Evolutionary conservation across 2,888 invertebrate genomes (phyloP).

Genomic region (Drosophila cognata): DNA sequence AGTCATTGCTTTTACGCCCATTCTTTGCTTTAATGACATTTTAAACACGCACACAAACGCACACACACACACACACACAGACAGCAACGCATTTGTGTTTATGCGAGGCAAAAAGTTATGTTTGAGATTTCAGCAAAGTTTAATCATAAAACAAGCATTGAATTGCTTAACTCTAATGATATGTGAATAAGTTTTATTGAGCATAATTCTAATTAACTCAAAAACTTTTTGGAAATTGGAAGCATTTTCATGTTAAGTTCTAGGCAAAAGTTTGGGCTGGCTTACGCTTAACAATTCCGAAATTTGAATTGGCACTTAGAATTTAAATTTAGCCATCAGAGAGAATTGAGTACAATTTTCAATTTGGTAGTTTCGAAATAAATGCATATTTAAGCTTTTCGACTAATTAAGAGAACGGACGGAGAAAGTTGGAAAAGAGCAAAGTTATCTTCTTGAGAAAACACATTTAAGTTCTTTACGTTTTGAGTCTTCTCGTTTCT

Average conservation of each 20-base stretch:
- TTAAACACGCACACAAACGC: conserved; percentile 61
- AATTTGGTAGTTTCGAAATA: neutral
- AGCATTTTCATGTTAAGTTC: neutral
- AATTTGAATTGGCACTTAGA: neutral
- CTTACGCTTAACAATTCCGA: neutral
- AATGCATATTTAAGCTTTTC: neutral
- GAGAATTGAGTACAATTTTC: neutral
- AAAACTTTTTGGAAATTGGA: neutral
- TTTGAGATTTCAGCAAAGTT: conserved; percentile 15
- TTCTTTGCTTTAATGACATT: conserved; percentile 71
- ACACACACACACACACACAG: conserved; percentile 32
- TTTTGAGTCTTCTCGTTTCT: neutral
- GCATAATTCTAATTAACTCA: neutral
- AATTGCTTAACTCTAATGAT: conserved; percentile 12
- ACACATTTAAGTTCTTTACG: neutral
- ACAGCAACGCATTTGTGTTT: conserved; percentile 31
- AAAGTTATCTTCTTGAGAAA: neutral
- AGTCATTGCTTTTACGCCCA: conserved; percentile 38
- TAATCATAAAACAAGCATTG: conserved; percentile 3
- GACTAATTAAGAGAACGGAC: neutral
- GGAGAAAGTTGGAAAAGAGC: neutral
- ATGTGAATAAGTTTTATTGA: conserved; percentile 11
- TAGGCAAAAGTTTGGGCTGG: neutral
- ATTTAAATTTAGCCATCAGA: neutral
- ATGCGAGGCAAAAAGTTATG: conserved; percentile 32